Conservation (phyloP, 2,797 vertebrate genomes). For the Pantherophis vulpinus region DNA sequence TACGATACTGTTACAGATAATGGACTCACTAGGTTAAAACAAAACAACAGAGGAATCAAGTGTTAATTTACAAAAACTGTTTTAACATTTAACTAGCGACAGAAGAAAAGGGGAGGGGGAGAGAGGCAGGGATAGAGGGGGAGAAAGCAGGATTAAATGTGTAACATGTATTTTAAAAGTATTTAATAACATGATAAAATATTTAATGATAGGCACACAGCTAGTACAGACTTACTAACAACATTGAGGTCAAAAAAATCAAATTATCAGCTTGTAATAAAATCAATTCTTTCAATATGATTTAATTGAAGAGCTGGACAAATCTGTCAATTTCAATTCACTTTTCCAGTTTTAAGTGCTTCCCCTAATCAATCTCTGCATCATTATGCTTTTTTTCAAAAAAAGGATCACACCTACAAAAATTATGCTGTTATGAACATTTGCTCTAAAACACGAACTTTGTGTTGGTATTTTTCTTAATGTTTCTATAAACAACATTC, state of each 20-base stretch:
- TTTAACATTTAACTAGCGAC: neutral
- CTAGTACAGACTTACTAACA: neutral
- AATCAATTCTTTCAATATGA: neutral
- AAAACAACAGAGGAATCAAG: neutral
- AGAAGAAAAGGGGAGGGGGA: neutral
- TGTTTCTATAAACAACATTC: neutral
- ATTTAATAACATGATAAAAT: neutral
- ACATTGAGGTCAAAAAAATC: neutral
- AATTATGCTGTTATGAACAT: neutral
- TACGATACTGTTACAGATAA: neutral
- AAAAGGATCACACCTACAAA: neutral
- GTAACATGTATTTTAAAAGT: neutral
- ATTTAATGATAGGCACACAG: neutral
- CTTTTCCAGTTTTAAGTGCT: neutral
- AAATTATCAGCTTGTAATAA: neutral
- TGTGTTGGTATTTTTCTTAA: neutral
- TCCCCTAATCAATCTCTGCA: neutral
- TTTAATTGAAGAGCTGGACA: neutral
- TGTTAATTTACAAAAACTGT: neutral
- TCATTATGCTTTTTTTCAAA: neutral
- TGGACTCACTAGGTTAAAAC: fast-evolving
- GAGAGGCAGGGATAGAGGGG: neutral
- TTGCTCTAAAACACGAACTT: neutral
- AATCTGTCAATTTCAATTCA: neutral
- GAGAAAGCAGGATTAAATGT: neutral